These are phyloP conservation scores for Byasa hedistus DNA, from an alignment of 2,888 invertebrate species.

Conservation along the genomic window DNA sequence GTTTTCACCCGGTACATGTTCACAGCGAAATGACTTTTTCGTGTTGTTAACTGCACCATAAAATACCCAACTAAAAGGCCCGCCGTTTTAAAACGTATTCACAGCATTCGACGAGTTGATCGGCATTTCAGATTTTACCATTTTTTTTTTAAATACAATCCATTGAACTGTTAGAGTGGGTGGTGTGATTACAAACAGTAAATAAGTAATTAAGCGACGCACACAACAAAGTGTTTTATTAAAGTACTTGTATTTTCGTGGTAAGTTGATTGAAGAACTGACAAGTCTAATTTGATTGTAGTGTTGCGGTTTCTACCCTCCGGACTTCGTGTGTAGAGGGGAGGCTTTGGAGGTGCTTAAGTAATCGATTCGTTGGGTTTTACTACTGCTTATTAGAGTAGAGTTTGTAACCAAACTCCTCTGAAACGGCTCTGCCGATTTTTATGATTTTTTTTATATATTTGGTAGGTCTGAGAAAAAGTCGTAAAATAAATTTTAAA, in stretches of 20 bases:
- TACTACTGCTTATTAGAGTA: too few relatives aligned
- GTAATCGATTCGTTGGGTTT: constrained; percentile 24
- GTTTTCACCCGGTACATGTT: constrained; percentile 25
- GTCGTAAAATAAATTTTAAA: too few relatives aligned
- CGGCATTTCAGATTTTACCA: neutral
- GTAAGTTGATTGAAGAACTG: constrained; percentile 18
- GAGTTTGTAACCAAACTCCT: too few relatives aligned
- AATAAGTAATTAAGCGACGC: too few relatives aligned
- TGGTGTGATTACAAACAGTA: too few relatives aligned
- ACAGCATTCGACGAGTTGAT: constrained; percentile 24
- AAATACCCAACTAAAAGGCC: constrained; percentile 23
- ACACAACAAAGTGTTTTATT: too few relatives aligned
- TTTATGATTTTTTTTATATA: too few relatives aligned
- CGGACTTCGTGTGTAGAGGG: constrained; percentile 11
- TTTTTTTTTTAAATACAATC: too few relatives aligned
- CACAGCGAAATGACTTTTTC: constrained; percentile 30
- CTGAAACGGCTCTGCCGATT: too few relatives aligned
- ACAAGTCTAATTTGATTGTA: constrained; percentile 25
- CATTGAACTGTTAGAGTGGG: too few relatives aligned
- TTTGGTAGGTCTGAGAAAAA: too few relatives aligned
- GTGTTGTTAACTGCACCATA: constrained; percentile 29
- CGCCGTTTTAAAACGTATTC: constrained; percentile 29
- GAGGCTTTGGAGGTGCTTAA: constrained; percentile 21
- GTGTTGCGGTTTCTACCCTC: constrained; percentile 24
- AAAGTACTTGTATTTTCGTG: too few relatives aligned